Percentiles rank a stretch among this genome's conserved stretches.
phyloP scores from a whole-genome alignment of 2,888 invertebrate genomes.

The Lypha dubia region DNA sequence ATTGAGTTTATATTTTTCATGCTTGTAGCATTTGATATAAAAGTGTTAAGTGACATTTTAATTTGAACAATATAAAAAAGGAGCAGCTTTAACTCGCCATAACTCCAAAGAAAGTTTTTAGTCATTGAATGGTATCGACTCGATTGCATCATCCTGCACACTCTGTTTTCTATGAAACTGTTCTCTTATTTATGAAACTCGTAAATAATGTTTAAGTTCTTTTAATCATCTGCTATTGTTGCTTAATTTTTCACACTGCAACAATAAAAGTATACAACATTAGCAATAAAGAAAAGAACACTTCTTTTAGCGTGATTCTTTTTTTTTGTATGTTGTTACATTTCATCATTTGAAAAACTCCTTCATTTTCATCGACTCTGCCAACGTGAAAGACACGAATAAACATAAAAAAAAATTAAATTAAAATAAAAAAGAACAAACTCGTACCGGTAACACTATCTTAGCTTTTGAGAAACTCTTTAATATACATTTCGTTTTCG shows the following conservation, averaged over 20 bases:
- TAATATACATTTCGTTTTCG: conserved; percentile 52
- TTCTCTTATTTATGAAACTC: no score
- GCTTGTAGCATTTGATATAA: no score
- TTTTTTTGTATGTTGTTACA: no score
- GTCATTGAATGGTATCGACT: no score
- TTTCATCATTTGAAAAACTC: conserved; percentile 60
- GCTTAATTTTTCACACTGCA: conserved; percentile 60
- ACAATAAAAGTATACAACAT: conserved; percentile 52
- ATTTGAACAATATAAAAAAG: no score
- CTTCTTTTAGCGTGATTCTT: conserved; percentile 22
- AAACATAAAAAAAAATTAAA: conserved; percentile 15
- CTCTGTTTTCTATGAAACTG: no score
- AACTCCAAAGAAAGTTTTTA: no score
- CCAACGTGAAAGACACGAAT: conserved; percentile 39
- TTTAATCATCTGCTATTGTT: conserved; percentile 42
- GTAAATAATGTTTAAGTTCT: neutral
- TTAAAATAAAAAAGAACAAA: neutral
- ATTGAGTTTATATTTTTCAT: no score
- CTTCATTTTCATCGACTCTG: conserved; percentile 66
- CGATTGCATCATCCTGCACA: no score
- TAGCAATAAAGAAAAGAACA: conserved; percentile 51
- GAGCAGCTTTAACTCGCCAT: no score
- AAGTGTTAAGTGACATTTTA: no score
- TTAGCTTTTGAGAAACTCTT: conserved; percentile 34
- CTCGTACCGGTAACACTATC: conserved; percentile 38